These are phyloP conservation scores for Eilema caniola DNA, from an alignment of 2,888 invertebrate species.

Conservation along the genomic window DNA sequence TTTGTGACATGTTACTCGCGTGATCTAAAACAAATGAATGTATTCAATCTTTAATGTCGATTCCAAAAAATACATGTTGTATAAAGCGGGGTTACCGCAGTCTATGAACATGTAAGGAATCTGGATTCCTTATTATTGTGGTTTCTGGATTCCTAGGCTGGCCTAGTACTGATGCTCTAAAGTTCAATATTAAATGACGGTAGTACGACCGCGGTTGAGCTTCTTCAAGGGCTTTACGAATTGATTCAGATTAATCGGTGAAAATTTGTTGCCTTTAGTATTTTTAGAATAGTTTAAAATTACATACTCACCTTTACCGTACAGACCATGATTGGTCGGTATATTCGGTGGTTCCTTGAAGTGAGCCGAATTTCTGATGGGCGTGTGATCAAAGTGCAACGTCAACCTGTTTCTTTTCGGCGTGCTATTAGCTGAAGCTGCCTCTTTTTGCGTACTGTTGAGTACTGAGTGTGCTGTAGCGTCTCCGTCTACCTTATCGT, in stretches of 20 bases:
- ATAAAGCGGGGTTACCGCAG: no score
- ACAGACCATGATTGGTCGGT: constrained; percentile 62
- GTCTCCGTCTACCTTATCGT: constrained; percentile 74
- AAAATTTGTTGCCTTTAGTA: not conserved
- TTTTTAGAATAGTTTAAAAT: not conserved
- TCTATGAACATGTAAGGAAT: no score
- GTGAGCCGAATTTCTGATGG: constrained; percentile 90
- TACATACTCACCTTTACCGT: constrained; percentile 73
- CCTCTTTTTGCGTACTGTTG: constrained; percentile 64
- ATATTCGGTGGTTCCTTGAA: constrained; percentile 90
- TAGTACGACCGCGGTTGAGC: no score
- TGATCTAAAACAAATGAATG: constrained; percentile 79
- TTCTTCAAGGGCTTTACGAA: not conserved
- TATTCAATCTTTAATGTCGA: not conserved
- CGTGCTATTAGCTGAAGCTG: constrained; percentile 77
- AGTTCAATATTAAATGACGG: no score
- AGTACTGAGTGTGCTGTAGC: constrained; percentile 55
- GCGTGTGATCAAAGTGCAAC: constrained; percentile 91
- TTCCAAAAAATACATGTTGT: not conserved
- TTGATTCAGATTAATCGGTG: no score
- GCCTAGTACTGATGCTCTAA: no score
- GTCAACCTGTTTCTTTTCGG: constrained; percentile 90
- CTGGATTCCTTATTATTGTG: no score
- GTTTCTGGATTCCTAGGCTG: no score
- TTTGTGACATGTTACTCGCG: constrained; percentile 91